Conservation (phyloP, 2,888 invertebrate species). For the Lochmaea capreae region DNA sequence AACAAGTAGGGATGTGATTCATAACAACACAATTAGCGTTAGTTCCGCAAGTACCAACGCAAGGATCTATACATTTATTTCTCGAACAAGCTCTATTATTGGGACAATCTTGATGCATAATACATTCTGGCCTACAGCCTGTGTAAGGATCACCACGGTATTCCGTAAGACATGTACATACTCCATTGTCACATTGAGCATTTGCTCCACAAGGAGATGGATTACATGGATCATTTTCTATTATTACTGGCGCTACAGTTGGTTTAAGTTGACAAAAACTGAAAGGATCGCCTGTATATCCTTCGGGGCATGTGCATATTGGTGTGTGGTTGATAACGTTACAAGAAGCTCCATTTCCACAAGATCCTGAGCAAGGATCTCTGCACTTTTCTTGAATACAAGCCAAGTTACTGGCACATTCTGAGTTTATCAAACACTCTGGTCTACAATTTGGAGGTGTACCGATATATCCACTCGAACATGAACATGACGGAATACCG, state of each 20-base stretch:
- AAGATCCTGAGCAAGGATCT: constrained; percentile 83
- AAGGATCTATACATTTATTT: constrained; percentile 81
- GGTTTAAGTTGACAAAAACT: constrained; percentile 73
- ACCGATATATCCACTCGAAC: constrained; percentile 77
- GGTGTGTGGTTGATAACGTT: constrained; percentile 82
- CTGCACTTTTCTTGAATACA: constrained; percentile 80
- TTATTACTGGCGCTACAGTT: constrained; percentile 61
- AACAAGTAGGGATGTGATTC: constrained; percentile 76
- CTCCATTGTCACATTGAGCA: constrained; percentile 72
- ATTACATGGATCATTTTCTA: constrained; percentile 73
- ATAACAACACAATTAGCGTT: constrained; percentile 68
- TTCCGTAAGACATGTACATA: constrained; percentile 78
- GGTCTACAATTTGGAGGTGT: constrained; percentile 83
- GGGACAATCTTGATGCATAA: constrained; percentile 79
- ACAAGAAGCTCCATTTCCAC: constrained; percentile 79
- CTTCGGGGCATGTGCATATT: constrained; percentile 78
- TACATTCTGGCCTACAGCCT: constrained; percentile 84
- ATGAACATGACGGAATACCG: constrained; percentile 78
- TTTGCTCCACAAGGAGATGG: constrained; percentile 79
- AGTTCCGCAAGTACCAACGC: constrained; percentile 77
- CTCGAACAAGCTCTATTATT: constrained; percentile 77
- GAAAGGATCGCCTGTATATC: constrained; percentile 83
- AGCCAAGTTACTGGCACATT: constrained; percentile 78
- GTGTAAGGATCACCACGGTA: constrained; percentile 81
- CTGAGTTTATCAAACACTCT: constrained; percentile 80